phyloP scores from a whole-genome alignment of 2,888 invertebrate genomes.

The Morinoia aosen region DNA sequence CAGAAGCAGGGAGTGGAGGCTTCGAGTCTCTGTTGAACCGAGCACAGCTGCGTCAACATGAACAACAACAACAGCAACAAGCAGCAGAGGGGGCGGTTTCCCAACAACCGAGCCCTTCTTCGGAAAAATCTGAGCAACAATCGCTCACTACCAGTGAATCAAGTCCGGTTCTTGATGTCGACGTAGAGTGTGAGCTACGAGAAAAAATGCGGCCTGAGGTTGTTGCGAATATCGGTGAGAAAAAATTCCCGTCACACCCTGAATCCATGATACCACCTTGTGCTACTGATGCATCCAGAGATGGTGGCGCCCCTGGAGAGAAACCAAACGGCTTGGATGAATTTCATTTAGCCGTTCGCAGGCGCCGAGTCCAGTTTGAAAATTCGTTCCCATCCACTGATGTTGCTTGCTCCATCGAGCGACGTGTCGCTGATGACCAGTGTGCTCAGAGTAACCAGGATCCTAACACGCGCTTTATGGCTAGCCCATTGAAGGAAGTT shows the following conservation, averaged over 20 bases:
- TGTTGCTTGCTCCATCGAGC: background rate
- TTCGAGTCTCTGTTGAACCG: background rate
- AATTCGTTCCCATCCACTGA: background rate
- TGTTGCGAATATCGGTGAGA: background rate
- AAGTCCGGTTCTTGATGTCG: slow-evolving; percentile 1
- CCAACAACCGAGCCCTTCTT: background rate
- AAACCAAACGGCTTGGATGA: background rate
- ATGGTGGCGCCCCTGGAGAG: background rate
- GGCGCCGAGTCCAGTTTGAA: background rate
- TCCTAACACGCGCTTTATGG: background rate
- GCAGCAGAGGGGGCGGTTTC: background rate
- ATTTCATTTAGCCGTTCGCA: background rate
- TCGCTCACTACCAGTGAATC: background rate
- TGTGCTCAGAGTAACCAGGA: background rate
- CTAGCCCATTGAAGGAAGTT: background rate
- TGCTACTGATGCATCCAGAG: background rate
- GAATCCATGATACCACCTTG: background rate
- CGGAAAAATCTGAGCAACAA: background rate
- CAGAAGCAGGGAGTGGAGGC: slow-evolving; percentile 24
- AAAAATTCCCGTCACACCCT: background rate
- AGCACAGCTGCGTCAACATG: background rate
- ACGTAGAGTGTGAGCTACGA: background rate
- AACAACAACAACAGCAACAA: background rate
- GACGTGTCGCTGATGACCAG: background rate
- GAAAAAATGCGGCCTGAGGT: background rate